Evolutionary conservation across 2,888 invertebrate genomes (phyloP), one percentile per base, ranked within the genome.

Genomic region (Caenorhabditis becei): DNA sequence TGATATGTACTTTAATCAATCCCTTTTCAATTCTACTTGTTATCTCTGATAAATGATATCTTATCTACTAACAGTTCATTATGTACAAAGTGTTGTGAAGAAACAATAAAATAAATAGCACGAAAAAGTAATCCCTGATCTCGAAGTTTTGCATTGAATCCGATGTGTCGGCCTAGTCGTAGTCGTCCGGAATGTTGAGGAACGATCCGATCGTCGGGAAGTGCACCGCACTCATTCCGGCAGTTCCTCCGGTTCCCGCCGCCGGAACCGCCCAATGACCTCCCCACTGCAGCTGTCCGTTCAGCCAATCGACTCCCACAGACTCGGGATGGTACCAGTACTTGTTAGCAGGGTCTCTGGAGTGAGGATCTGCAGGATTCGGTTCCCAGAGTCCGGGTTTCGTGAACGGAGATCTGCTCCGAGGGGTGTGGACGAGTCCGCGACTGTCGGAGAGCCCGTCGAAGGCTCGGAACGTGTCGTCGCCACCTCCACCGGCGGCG

Each of bases 371-470:
- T 24, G 86, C 88, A 5, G 88, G 88, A 70, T 88, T 88, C 16
- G 88, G 84, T 70, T 88, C 86, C 88, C 88, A 88, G 20, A 88
- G 81, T 58, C 87, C 87, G 66, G 75, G 87, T 62, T 87, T 87
- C 1, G 87, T 83, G 84, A 85, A 87, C 10, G 87, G 87, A 23
- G 78, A 78, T n/a, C 86, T 77, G 59, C 80, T 81, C 7, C 82
- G 69, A 11, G 85, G 84, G 5, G 83, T 74, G 61, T 87, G 87
- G 4, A 83, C 81, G 18, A 84, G 66, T 44, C 86, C 86, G 16
- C 72, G 77, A 72, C 78, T 75, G 28, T 87, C 87, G 1, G 87
- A 85, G 18, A 87, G 61, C 1, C 78, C 82, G 58, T 83, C 83
- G 62, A 86, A 85, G 16, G 74, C 81, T 18, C 79, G 69, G 72